Percentiles rank a stretch among this genome's conserved stretches.
phyloP scores from a whole-genome alignment of 2,888 invertebrate species.

The Branchellion lobata region DNA sequence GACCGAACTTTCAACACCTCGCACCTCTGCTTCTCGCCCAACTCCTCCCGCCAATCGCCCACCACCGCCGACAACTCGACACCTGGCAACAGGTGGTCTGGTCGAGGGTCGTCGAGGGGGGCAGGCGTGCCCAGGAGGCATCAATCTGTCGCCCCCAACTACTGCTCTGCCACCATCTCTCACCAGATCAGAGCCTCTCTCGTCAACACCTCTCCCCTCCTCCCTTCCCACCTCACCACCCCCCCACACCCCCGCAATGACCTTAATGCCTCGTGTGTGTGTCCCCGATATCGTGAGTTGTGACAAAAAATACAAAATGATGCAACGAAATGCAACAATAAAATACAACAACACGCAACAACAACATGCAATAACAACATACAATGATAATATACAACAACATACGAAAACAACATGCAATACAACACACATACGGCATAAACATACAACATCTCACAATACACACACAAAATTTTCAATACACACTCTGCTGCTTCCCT shows the following conservation, averaged over 20 bases:
- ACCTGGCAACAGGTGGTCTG: too few species aligned
- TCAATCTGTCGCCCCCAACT: conserved; percentile 23
- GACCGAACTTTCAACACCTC: conserved; percentile 18
- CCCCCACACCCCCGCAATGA: neutral
- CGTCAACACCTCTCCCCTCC: neutral
- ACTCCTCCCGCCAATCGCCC: conserved; percentile 19
- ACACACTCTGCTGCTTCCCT: too few species aligned
- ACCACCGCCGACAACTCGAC: neutral
- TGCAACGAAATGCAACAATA: too few species aligned
- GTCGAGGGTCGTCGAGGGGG: neutral
- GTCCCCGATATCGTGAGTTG: conserved; percentile 6
- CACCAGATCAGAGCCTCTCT: conserved; percentile 30
- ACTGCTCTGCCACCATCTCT: conserved; percentile 33
- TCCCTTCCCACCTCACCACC: neutral
- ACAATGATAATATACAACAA: too few species aligned
- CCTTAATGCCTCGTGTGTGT: neutral
- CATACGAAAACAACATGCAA: neutral
- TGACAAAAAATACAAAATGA: neutral
- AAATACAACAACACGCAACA: too few species aligned
- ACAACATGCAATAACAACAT: too few species aligned
- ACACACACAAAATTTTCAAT: too few species aligned
- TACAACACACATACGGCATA: too few species aligned
- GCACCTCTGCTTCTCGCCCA: neutral
- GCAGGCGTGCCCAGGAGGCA: neutral
- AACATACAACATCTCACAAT: too few species aligned